Evolutionary conservation across 1,140 invertebrate species (phyloP).

Genomic region (Drosophila micromelanica): DNA sequence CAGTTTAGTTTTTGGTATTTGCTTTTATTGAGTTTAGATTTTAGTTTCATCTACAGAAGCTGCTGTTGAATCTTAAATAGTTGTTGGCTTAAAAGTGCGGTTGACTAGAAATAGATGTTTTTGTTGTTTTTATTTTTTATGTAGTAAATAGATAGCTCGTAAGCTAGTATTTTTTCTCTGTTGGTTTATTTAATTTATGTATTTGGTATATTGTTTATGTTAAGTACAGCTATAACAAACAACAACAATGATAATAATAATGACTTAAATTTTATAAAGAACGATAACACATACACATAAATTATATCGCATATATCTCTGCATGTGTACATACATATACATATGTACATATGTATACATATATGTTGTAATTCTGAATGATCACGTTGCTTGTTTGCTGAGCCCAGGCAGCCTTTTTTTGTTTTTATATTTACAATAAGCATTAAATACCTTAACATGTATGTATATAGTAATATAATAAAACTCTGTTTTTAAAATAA

Average conservation of each 20-base stretch:
- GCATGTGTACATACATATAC: slow-evolving; percentile 6
- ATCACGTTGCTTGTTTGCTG: slow-evolving; percentile 76
- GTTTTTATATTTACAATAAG: slow-evolving; percentile 72
- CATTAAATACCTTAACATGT: slow-evolving; percentile 48
- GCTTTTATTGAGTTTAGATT: background rate
- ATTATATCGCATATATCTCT: slow-evolving; percentile 21
- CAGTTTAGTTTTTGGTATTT: slow-evolving; percentile 3
- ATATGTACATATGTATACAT: slow-evolving; percentile 7
- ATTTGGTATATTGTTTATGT: slow-evolving; percentile 28
- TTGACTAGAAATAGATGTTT: slow-evolving; percentile 56
- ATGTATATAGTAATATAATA: slow-evolving; percentile 33
- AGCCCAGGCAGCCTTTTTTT: slow-evolving; percentile 71
- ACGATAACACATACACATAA: slow-evolving; percentile 44
- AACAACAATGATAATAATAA: slow-evolving; percentile 64
- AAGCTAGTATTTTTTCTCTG: slow-evolving; percentile 19
- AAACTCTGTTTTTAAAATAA: slow-evolving; percentile 51
- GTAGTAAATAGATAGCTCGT: slow-evolving; percentile 15
- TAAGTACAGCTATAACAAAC: slow-evolving; percentile 81
- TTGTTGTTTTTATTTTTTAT: too few species aligned
- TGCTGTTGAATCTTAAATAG: background rate
- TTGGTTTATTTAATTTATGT: slow-evolving; percentile 22
- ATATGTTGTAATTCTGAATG: slow-evolving; percentile 59
- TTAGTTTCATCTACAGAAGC: slow-evolving; percentile 14
- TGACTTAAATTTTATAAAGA: slow-evolving; percentile 60
- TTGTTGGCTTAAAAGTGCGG: slow-evolving; percentile 12